Percentiles rank a stretch among this genome's conserved stretches.
Conservation (phyloP, 1,140 invertebrate species). For the Euborellia annulipes region DNA sequence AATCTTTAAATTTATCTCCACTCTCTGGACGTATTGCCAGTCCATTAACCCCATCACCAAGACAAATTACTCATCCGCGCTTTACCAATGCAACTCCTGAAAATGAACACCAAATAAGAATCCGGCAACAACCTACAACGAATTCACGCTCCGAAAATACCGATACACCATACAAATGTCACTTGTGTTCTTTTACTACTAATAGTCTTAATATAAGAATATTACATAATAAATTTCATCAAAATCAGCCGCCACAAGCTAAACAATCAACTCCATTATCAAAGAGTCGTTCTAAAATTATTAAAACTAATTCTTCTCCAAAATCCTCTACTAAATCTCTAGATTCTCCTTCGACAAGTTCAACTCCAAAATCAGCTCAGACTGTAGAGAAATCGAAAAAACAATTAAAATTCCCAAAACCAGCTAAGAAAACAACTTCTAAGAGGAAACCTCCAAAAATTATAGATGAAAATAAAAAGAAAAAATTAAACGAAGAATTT, state of each 20-base stretch:
- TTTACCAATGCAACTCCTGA: slow-evolving; percentile 25
- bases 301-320: too few relatives aligned
- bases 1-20: too few relatives aligned
- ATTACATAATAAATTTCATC: slow-evolving; percentile 47
- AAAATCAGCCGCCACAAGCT: neutral
- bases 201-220: slow-evolving; percentile 49
- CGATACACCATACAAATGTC: slow-evolving; percentile 36
- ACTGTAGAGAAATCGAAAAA: slow-evolving; percentile 1
- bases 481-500: slow-evolving; percentile 26
- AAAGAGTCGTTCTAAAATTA: too few relatives aligned
- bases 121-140: slow-evolving; percentile 31
- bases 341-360: too few relatives aligned
- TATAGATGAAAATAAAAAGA: slow-evolving; percentile 18
- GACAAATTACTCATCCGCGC: slow-evolving; percentile 31
- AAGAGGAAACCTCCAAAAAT: slow-evolving; percentile 6
- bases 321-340: too few relatives aligned
- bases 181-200: slow-evolving; percentile 43
- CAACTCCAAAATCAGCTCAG: neutral
- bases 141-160: slow-evolving; percentile 12
- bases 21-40: neutral
- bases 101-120: slow-evolving; percentile 43
- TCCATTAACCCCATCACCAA: neutral
- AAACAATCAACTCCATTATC: too few relatives aligned
- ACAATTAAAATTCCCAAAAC: slow-evolving; percentile 5
- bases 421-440: slow-evolving; percentile 23